Percentiles rank a stretch among this genome's conserved stretches.
phyloP scores from a whole-genome alignment of 2,888 invertebrate species.

The Amiota mariae region DNA sequence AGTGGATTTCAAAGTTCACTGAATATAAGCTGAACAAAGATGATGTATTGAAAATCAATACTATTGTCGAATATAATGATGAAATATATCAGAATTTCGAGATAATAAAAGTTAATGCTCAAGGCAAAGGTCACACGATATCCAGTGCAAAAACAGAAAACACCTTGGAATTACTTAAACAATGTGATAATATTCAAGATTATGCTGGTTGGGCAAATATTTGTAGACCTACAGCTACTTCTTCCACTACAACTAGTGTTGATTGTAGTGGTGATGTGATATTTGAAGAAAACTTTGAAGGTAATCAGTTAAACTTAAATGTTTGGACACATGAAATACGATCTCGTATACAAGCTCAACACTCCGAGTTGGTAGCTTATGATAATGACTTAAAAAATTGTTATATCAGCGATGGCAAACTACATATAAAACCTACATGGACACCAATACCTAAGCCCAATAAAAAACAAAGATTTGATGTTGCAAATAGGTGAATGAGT shows the following conservation, averaged over 20 bases:
- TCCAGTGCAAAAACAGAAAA: slow-evolving; percentile 10
- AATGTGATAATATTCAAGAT: too few relatives aligned
- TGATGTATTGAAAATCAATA: slow-evolving; percentile 56
- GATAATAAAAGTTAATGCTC: slow-evolving; percentile 5
- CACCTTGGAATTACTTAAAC: too few relatives aligned
- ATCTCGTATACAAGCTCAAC: not conserved
- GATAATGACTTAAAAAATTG: not conserved
- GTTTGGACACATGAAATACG: not conserved
- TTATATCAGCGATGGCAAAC: not conserved
- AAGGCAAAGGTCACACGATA: slow-evolving; percentile 55
- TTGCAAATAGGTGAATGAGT: not conserved
- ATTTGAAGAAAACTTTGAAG: slow-evolving; percentile 1
- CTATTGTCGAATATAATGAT: slow-evolving; percentile 59
- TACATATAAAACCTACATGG: slow-evolving; percentile 6
- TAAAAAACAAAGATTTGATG: not conserved
- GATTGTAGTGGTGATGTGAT: slow-evolving; percentile 2
- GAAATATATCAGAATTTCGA: slow-evolving; percentile 50
- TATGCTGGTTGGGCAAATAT: too few relatives aligned
- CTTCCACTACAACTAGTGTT: too few relatives aligned
- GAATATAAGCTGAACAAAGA: slow-evolving; percentile 44
- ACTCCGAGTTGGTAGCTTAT: not conserved
- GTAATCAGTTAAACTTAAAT: not conserved
- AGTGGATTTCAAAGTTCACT: slow-evolving; percentile 55
- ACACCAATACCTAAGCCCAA: not conserved
- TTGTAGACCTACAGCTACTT: slow-evolving; percentile 3